Evolutionary conservation across 1,140 invertebrate genomes (phyloP).

Genomic region (Palaemon carinicauda): DNA sequence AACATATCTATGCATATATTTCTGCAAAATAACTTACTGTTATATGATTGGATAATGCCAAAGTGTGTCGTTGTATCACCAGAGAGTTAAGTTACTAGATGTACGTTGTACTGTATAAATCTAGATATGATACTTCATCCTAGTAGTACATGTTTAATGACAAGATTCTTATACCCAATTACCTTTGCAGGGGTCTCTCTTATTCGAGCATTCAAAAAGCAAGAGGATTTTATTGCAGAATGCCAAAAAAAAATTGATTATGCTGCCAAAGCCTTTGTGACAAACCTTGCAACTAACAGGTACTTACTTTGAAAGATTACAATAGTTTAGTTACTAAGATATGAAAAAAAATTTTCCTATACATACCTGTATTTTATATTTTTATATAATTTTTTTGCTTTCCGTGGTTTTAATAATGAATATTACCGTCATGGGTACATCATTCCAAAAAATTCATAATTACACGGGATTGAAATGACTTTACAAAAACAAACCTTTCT

Average conservation of each 20-base stretch:
- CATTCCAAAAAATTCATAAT: no score
- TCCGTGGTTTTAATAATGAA: no score
- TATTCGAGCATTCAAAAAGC: slow-evolving; percentile 30
- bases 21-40: no score
- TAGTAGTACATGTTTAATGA: background rate
- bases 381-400: no score
- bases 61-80: no score
- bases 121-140: no score
- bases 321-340: background rate
- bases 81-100: no score
- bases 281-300: slow-evolving; percentile 21
- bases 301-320: background rate
- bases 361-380: background rate
- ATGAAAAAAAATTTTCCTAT: background rate
- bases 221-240: background rate
- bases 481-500: background rate
- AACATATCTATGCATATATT: no score
- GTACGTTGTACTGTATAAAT: no score
- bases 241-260: slow-evolving; percentile 1
- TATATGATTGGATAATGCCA: no score
- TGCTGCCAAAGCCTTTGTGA: background rate
- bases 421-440: no score
- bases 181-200: slow-evolving; percentile 18
- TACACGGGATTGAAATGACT: background rate
- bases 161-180: background rate